phyloP scores from a whole-genome alignment of 2,888 invertebrate species.

The Camponotus fellah region DNA sequence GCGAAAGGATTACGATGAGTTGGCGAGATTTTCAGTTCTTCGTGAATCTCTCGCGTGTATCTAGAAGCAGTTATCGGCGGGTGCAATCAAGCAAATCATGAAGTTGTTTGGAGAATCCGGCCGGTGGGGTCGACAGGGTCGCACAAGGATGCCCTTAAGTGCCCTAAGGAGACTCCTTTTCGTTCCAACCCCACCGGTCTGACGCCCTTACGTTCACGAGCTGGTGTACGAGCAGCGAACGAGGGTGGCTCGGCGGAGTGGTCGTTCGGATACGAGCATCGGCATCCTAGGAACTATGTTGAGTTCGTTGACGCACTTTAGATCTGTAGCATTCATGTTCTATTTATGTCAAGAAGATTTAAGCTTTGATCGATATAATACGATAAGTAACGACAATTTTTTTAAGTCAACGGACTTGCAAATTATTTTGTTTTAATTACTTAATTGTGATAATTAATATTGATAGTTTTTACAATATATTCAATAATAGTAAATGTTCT shows the following conservation, averaged over 20 bases:
- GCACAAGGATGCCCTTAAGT: slow-evolving; percentile 82
- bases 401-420: background rate
- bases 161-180: slow-evolving; percentile 84
- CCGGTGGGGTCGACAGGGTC: slow-evolving; percentile 69
- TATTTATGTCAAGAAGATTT: slow-evolving; percentile 5
- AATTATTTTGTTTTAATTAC: background rate
- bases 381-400: background rate
- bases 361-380: background rate
- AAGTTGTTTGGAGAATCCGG: slow-evolving; percentile 81
- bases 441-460: background rate
- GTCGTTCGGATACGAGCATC: slow-evolving; percentile 74
- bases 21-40: slow-evolving; percentile 60
- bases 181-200: slow-evolving; percentile 80
- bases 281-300: slow-evolving; percentile 67
- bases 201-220: slow-evolving; percentile 78
- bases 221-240: slow-evolving; percentile 76
- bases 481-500: background rate
- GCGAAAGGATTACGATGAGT: slow-evolving; percentile 56
- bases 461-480: background rate
- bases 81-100: slow-evolving; percentile 83
- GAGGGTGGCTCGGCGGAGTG: slow-evolving; percentile 72
- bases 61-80: slow-evolving; percentile 74
- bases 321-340: background rate
- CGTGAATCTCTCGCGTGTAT: slow-evolving; percentile 70
- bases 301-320: slow-evolving; percentile 61